phyloP scores from a whole-genome alignment of 2,113 vertebrate species.

The Turnix velox region DNA sequence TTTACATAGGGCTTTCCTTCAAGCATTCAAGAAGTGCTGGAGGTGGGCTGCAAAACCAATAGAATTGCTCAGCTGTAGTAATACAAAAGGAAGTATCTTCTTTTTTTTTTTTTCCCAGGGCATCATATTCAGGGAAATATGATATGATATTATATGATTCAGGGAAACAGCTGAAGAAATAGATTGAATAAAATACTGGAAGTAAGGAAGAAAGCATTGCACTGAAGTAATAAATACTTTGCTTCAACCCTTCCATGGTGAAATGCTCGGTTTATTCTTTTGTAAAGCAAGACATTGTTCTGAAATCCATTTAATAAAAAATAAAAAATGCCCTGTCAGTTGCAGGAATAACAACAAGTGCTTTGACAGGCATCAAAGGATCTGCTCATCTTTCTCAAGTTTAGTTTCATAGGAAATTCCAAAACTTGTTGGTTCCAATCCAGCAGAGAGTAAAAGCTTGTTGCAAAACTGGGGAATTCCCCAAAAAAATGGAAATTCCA shows the following conservation, averaged over 20 bases:
- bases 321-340: background rate
- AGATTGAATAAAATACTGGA: background rate
- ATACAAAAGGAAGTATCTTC: background rate
- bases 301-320: background rate
- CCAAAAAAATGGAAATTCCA: background rate
- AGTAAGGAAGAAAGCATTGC: background rate
- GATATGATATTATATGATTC: too few relatives aligned
- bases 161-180: background rate
- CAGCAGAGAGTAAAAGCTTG: background rate
- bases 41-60: background rate
- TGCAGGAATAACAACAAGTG: background rate
- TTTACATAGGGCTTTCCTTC: background rate
- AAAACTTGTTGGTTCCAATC: background rate
- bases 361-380: background rate
- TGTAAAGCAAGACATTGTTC: background rate
- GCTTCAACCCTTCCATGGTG: background rate
- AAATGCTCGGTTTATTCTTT: background rate
- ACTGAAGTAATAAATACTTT: background rate
- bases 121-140: background rate
- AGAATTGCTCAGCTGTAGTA: background rate
- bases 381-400: background rate
- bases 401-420: background rate
- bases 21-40: background rate
- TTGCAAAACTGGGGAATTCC: constrained; percentile 27
- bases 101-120: background rate